A percentile compares a stretch with the other conserved stretches of the same genome.
Conservation (phyloP, 2,888 invertebrate genomes). For the Tetrapedia diversipes region DNA sequence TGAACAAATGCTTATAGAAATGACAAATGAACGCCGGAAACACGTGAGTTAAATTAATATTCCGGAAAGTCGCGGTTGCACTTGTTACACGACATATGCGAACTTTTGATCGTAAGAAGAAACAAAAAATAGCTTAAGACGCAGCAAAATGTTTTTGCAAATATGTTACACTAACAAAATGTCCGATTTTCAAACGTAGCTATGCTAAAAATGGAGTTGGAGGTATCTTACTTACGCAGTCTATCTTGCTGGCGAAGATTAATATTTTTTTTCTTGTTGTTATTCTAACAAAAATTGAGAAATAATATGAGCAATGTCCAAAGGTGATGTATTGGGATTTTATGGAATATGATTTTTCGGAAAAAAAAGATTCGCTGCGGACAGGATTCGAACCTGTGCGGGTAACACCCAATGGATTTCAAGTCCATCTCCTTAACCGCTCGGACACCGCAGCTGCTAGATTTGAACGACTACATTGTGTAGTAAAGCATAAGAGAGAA, state of each 20-base stretch:
- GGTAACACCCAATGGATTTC: conserved; percentile 81
- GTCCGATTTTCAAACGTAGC: too few relatives aligned
- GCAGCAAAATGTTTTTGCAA: too few relatives aligned
- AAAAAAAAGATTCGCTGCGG: conserved; percentile 79
- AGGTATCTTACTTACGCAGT: too few relatives aligned
- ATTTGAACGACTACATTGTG: not conserved
- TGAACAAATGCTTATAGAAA: not conserved
- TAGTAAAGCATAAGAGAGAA: accelerated
- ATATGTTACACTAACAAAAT: too few relatives aligned
- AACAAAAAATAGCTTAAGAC: too few relatives aligned
- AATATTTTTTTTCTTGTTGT: not conserved
- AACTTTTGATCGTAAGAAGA: not conserved
- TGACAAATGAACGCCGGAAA: conserved; percentile 1
- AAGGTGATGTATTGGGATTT: not conserved
- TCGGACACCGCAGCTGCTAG: conserved; percentile 80
- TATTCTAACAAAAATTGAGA: not conserved
- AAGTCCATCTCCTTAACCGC: conserved; percentile 82
- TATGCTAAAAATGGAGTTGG: too few relatives aligned
- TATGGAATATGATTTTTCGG: not conserved
- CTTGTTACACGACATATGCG: not conserved
- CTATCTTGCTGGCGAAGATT: not conserved
- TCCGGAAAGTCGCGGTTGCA: not conserved
- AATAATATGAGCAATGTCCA: not conserved
- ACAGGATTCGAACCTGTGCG: conserved; percentile 82
- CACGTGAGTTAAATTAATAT: not conserved